Conservation (phyloP, 2,113 vertebrate species). For the Protobothrops flavoviridis region DNA sequence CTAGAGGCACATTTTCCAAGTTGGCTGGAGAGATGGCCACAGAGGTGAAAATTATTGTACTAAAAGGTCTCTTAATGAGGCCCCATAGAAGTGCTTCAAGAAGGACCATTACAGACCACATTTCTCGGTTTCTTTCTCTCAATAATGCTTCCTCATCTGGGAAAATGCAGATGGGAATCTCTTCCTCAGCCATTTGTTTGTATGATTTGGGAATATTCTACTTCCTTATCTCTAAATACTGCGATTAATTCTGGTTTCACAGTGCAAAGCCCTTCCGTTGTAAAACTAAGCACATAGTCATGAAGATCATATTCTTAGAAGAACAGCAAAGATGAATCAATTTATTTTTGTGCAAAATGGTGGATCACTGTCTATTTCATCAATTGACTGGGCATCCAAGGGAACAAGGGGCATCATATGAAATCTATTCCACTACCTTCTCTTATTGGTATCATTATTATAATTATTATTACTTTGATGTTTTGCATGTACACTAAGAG, state of each 20-base stretch:
- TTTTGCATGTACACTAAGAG: too few species aligned
- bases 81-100: conserved; percentile 63
- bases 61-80: conserved; percentile 71
- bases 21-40: conserved; percentile 69
- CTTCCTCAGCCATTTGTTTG: not conserved
- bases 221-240: conserved; percentile 59
- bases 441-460: too few species aligned
- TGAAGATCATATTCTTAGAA: not conserved
- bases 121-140: conserved; percentile 64
- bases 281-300: not conserved
- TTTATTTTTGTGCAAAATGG: not conserved
- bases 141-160: conserved; percentile 49
- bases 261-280: conserved; percentile 39
- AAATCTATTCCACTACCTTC: not conserved
- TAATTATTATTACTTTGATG: too few species aligned
- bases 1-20: conserved; percentile 66
- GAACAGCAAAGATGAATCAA: not conserved
- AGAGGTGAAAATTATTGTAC: conserved; percentile 61
- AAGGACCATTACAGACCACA: conserved; percentile 59
- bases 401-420: not conserved
- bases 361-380: not conserved
- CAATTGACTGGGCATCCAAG: not conserved
- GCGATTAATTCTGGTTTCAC: conserved; percentile 39
- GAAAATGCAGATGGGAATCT: conserved; percentile 52
- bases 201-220: conserved; percentile 49